A percentile compares a stretch with the other conserved stretches of the same genome.
phyloP scores from a whole-genome alignment of 2,888 invertebrate species.

The Automeris io region DNA sequence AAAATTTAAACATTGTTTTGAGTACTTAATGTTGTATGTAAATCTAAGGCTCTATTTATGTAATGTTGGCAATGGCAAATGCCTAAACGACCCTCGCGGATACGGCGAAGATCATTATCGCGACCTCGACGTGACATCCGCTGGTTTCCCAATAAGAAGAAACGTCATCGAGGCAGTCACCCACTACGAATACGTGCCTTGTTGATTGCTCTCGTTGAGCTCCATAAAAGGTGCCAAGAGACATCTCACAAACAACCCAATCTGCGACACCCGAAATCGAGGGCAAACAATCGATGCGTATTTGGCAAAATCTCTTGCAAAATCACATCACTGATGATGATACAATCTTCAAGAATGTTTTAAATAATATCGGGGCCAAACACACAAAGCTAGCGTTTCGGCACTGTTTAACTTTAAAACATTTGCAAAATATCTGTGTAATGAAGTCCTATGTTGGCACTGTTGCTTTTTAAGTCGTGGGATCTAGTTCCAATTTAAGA shows the following conservation, averaged over 20 bases:
- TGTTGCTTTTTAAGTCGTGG: no score
- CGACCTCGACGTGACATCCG: constrained; percentile 52
- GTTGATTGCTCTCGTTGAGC: constrained; percentile 44
- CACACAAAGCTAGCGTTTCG: not conserved
- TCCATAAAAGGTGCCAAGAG: constrained; percentile 45
- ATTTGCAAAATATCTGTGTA: no score
- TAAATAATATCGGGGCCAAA: constrained; percentile 5
- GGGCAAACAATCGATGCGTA: constrained; percentile 30
- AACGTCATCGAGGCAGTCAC: constrained; percentile 47
- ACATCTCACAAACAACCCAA: constrained; percentile 42
- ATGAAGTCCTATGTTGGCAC: no score
- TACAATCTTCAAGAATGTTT: constrained; percentile 16
- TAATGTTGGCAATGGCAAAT: not conserved
- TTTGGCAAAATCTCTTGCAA: constrained; percentile 17
- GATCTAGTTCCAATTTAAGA: no score
- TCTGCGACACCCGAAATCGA: constrained; percentile 34
- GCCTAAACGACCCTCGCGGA: constrained; percentile 10
- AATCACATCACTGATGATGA: constrained; percentile 12
- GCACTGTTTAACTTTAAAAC: not conserved
- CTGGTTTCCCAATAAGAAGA: constrained; percentile 43
- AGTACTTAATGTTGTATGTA: no score
- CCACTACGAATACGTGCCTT: constrained; percentile 56
- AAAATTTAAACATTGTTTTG: no score
- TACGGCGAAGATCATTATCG: constrained; percentile 44
- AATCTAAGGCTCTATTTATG: no score